phyloP scores from a whole-genome alignment of 2,888 invertebrate genomes.

The Trachelus iudaicus region DNA sequence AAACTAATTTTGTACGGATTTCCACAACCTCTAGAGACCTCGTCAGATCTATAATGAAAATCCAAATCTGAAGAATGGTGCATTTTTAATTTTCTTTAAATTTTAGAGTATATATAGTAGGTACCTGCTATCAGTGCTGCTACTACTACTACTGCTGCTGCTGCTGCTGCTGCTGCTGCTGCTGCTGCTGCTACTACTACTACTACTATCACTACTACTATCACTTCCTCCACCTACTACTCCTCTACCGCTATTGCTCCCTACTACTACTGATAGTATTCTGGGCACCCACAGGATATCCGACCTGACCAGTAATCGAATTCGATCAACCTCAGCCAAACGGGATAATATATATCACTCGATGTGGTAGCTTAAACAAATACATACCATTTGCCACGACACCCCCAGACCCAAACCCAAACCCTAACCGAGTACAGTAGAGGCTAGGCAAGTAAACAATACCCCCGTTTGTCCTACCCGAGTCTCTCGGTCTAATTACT shows the following conservation, averaged over 20 bases:
- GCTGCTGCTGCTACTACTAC: no score
- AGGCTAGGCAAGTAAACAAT: conserved; percentile 18
- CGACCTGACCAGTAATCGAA: conserved; percentile 39
- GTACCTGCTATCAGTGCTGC: background rate
- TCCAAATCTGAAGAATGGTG: background rate
- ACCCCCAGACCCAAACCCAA: conserved; percentile 5
- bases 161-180: no score
- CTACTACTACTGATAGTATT: background rate
- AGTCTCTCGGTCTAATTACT: background rate
- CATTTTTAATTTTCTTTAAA: background rate
- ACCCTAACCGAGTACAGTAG: background rate
- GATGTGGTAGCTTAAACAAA: conserved; percentile 35
- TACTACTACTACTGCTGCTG: no score
- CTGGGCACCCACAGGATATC: conserved; percentile 28
- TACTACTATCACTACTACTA: background rate
- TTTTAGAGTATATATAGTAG: background rate
- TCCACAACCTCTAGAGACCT: background rate
- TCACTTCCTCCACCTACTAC: no score
- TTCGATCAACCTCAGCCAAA: conserved; percentile 36
- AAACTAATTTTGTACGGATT: background rate
- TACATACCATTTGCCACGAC: conserved; percentile 32
- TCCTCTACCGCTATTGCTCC: no score
- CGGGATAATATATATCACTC: conserved; percentile 28
- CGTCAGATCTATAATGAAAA: background rate
- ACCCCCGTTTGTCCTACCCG: conserved; percentile 16